A percentile compares a stretch with the other conserved stretches of the same genome.
Conservation (phyloP, 2,113 vertebrate genomes). For the Pipra filicauda region DNA sequence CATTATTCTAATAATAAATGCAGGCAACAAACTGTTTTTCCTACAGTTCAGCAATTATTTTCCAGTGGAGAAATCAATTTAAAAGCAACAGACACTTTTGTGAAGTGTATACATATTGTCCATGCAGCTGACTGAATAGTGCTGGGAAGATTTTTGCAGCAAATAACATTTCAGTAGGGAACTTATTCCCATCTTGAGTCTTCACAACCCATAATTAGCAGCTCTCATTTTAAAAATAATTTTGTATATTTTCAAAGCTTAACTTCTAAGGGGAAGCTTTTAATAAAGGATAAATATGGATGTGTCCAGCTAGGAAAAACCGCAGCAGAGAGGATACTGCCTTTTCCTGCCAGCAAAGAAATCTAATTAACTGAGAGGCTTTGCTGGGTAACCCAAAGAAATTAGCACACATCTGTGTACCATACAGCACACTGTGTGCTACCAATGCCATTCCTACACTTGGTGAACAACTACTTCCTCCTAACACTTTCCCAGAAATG, state of each 20-base stretch:
- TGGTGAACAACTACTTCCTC: not conserved
- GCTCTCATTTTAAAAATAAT: conserved; percentile 19
- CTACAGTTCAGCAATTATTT: conserved; percentile 31
- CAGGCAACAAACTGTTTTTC: conserved; percentile 44
- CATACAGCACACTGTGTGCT: not conserved
- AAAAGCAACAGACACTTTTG: conserved; percentile 21
- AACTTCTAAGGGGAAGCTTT: conserved; percentile 40
- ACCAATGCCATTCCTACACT: not conserved
- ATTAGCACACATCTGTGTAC: conserved; percentile 19
- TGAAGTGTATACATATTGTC: conserved; percentile 26
- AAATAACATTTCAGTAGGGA: conserved; percentile 28
- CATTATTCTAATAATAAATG: conserved; percentile 60
- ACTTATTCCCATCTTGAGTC: not conserved
- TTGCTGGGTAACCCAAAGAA: conserved; percentile 34
- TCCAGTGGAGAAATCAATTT: conserved; percentile 49
- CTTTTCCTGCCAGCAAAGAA: conserved; percentile 42
- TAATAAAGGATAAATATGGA: conserved; percentile 32
- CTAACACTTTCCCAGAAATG: not conserved
- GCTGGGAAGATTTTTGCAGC: not conserved
- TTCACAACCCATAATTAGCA: conserved; percentile 4
- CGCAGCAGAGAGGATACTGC: not conserved
- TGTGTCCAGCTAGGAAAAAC: conserved; percentile 15
- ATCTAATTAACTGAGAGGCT: conserved; percentile 20
- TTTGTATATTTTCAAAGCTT: conserved; percentile 28
- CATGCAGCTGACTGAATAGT: not conserved